Evolutionary conservation across 2,797 vertebrate species (phyloP).

Genomic region (Pelobates cultripes): DNA sequence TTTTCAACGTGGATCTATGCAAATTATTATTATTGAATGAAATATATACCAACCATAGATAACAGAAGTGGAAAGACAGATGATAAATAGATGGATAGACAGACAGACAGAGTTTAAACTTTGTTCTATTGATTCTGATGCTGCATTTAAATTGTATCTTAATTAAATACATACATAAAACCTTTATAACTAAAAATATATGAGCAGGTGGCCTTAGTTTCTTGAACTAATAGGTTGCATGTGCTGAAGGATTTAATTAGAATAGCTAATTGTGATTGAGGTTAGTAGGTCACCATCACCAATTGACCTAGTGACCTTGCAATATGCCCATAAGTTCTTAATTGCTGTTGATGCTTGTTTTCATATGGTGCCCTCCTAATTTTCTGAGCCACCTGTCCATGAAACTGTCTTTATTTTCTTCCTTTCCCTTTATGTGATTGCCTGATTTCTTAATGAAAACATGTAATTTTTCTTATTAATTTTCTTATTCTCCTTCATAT

Average conservation of each 20-base stretch:
- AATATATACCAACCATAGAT: too few species aligned
- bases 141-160: too few species aligned
- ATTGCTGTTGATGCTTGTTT: background rate
- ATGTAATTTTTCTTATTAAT: too few species aligned
- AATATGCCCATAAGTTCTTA: conserved; percentile 12
- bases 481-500: too few species aligned
- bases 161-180: too few species aligned
- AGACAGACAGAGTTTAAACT: too few species aligned
- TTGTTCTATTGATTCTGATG: too few species aligned
- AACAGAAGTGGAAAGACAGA: too few species aligned
- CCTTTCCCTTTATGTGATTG: background rate
- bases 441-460: background rate
- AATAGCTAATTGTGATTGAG: background rate
- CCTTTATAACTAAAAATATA: background rate
- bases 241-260: background rate
- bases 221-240: background rate
- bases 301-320: conserved; percentile 12
- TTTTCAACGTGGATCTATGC: too few species aligned
- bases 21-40: too few species aligned
- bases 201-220: background rate
- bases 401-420: background rate
- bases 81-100: too few species aligned
- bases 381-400: background rate
- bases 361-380: background rate
- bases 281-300: background rate